Percentiles rank a stretch among this genome's conserved stretches.
Evolutionary conservation across 2,888 invertebrate species (phyloP).

Genomic region (Sarcophaga rosellei): DNA sequence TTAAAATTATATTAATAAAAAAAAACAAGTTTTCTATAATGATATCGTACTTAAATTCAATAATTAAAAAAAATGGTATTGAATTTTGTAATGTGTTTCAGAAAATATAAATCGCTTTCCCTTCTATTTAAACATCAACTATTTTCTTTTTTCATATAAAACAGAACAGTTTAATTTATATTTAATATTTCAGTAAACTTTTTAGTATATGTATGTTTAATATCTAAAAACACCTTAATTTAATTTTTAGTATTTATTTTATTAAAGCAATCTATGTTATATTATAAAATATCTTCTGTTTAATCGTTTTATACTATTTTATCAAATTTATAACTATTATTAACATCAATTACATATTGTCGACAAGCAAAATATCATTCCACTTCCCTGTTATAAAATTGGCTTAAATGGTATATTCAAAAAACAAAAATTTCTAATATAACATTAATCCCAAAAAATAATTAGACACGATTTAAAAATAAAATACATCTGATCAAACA

Average conservation of each 20-base stretch:
- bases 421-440: too few relatives aligned
- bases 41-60: too few relatives aligned
- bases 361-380: conserved; percentile 37
- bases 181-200: background rate
- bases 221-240: background rate
- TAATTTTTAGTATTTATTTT: background rate
- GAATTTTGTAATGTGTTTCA: too few relatives aligned
- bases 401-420: background rate
- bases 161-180: conserved; percentile 21
- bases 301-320: background rate
- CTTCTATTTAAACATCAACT: too few relatives aligned
- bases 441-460: too few relatives aligned
- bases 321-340: too few relatives aligned
- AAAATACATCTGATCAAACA: background rate
- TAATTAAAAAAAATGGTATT: too few relatives aligned
- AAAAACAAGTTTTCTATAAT: too few relatives aligned
- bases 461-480: too few relatives aligned
- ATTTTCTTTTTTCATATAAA: too few relatives aligned
- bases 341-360: background rate
- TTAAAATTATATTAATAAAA: too few relatives aligned
- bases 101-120: too few relatives aligned
- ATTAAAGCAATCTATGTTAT: background rate
- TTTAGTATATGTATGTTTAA: background rate
- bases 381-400: conserved; percentile 26
- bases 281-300: background rate